phyloP scores from a whole-genome alignment of 2,797 vertebrate species.

The Anabas testudineus region DNA sequence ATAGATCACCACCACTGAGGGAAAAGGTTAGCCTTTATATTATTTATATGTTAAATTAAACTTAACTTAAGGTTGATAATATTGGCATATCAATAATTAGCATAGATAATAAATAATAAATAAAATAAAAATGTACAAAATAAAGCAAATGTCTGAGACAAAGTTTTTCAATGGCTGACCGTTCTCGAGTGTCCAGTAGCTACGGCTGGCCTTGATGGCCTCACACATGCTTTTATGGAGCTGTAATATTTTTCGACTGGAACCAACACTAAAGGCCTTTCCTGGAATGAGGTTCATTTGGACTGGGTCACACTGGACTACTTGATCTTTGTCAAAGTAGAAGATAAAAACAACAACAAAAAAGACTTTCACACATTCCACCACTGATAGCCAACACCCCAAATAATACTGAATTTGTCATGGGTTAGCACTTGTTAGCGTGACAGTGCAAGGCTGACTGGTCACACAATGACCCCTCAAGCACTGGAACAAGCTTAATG shows the following conservation, averaged over 20 bases:
- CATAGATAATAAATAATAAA: too few species aligned
- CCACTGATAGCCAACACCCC: constrained; percentile 28
- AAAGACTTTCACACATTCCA: constrained; percentile 43
- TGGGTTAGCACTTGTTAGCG: constrained; percentile 53
- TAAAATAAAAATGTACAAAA: neutral
- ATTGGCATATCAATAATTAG: neutral
- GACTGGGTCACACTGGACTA: constrained; percentile 15
- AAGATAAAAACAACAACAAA: constrained; percentile 23
- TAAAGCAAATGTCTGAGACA: neutral
- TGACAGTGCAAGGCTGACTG: constrained; percentile 46
- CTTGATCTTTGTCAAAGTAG: constrained; percentile 47
- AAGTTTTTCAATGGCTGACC: too few species aligned
- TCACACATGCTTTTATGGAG: constrained; percentile 34
- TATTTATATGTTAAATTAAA: constrained; percentile 3
- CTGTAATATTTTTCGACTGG: constrained; percentile 39
- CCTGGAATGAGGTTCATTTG: constrained; percentile 40
- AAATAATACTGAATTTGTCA: constrained; percentile 50
- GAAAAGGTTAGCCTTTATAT: neutral
- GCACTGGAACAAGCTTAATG: constrained; percentile 52
- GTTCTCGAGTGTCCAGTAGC: neutral
- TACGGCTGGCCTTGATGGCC: neutral
- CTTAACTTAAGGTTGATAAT: neutral
- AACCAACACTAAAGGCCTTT: constrained; percentile 31
- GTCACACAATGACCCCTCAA: constrained; percentile 49
- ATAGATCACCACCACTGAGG: constrained; percentile 9